These are phyloP conservation scores for Calosoma granatense DNA, from an alignment of 1,140 invertebrate genomes.

Conservation along the genomic window DNA sequence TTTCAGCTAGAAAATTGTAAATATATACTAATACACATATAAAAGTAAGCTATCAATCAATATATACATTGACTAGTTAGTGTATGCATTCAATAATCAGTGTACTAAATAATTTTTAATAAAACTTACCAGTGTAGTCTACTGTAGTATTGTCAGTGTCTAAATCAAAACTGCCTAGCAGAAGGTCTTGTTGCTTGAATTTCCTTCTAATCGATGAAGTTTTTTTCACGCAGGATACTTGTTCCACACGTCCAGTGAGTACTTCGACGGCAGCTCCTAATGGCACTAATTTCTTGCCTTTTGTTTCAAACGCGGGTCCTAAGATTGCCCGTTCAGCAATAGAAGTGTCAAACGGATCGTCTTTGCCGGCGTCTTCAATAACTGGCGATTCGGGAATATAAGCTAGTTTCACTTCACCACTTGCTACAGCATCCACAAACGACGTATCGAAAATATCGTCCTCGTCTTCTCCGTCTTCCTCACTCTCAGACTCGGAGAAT, in stretches of 20 bases:
- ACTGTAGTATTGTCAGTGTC: conserved; percentile 27
- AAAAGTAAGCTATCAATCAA: too few relatives aligned
- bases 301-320: conserved; percentile 57
- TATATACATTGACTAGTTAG: too few relatives aligned
- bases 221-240: conserved; percentile 43
- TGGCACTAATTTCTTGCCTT: conserved; percentile 69
- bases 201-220: conserved; percentile 38
- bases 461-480: conserved; percentile 59
- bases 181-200: conserved; percentile 47
- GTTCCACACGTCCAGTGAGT: conserved; percentile 67
- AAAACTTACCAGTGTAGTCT: conserved; percentile 13
- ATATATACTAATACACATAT: too few relatives aligned
- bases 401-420: conserved; percentile 74
- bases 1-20: too few relatives aligned
- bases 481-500: conserved; percentile 51
- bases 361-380: conserved; percentile 54
- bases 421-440: conserved; percentile 73
- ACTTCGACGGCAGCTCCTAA: conserved; percentile 77
- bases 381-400: conserved; percentile 68
- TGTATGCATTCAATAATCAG: too few relatives aligned
- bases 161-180: conserved; percentile 55
- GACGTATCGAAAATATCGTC: conserved; percentile 83
- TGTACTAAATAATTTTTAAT: too few relatives aligned
- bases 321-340: conserved; percentile 75
- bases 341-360: conserved; percentile 80